phyloP scores from a whole-genome alignment of 2,888 invertebrate species.

The Platerodrilus igneus region DNA sequence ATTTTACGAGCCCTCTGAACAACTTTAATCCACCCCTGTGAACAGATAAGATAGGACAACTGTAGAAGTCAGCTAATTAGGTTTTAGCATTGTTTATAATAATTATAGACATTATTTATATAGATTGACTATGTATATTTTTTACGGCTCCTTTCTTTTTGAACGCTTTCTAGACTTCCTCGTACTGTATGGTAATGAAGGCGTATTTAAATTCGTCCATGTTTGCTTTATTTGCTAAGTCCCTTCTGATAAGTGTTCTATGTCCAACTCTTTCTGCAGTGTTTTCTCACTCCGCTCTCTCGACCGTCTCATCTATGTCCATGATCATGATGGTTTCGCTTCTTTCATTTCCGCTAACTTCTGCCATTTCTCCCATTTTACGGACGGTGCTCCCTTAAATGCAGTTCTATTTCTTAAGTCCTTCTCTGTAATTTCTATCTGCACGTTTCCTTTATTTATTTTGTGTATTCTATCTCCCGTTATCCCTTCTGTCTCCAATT shows the following conservation, averaged over 20 bases:
- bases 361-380: neutral
- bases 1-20: no score
- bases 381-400: no score
- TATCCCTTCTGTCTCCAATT: neutral
- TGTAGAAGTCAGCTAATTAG: no score
- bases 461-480: neutral
- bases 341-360: neutral
- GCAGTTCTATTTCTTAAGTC: no score
- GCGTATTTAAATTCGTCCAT: neutral
- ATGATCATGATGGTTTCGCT: neutral
- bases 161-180: neutral
- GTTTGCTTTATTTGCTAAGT: neutral
- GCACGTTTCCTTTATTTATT: neutral
- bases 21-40: no score
- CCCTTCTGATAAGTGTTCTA: no score
- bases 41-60: no score
- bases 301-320: neutral
- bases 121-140: no score
- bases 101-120: no score
- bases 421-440: no score
- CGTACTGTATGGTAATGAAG: neutral
- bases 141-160: neutral
- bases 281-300: neutral
- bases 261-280: neutral
- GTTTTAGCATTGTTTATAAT: no score